Percentiles rank a stretch among this genome's conserved stretches.
Conservation (phyloP, 2,797 vertebrate species). For the Gadopsis bispinosus region DNA sequence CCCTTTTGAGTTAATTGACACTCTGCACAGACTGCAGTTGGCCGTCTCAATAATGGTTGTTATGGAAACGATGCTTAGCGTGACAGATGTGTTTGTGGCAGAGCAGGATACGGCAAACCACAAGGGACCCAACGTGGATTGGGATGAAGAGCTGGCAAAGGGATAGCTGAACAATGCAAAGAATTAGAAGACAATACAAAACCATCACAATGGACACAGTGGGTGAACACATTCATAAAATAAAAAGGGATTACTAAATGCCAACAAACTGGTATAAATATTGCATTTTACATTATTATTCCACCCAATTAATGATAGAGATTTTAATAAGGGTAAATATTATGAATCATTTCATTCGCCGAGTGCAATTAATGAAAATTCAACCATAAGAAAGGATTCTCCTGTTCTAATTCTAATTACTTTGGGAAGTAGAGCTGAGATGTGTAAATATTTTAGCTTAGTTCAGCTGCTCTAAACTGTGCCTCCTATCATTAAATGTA, state of each 20-base stretch:
- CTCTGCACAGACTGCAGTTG: slow-evolving; percentile 57
- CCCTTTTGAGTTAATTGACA: slow-evolving; percentile 69
- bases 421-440: slow-evolving; percentile 18
- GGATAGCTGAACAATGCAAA: slow-evolving; percentile 53
- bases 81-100: slow-evolving; percentile 76
- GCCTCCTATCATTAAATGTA: neutral
- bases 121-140: slow-evolving; percentile 61
- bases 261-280: slow-evolving; percentile 59
- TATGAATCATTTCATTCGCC: slow-evolving; percentile 32
- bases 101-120: slow-evolving; percentile 66
- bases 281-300: slow-evolving; percentile 54
- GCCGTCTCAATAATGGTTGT: slow-evolving; percentile 71
- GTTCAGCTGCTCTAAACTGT: neutral
- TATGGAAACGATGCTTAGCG: slow-evolving; percentile 77
- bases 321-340: slow-evolving; percentile 54
- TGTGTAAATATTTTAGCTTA: neutral
- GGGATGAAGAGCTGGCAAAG: slow-evolving; percentile 49
- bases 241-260: slow-evolving; percentile 59
- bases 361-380: slow-evolving; percentile 16
- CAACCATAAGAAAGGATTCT: slow-evolving; percentile 14
- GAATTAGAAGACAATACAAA: slow-evolving; percentile 52
- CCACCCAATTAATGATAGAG: slow-evolving; percentile 47
- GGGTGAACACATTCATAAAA: slow-evolving; percentile 55
- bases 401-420: slow-evolving; percentile 15
- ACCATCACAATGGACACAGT: slow-evolving; percentile 25